A percentile compares a stretch with the other conserved stretches of the same genome.
Evolutionary conservation across 1,140 invertebrate genomes (phyloP).

Genomic region (Scaptomyza montana): DNA sequence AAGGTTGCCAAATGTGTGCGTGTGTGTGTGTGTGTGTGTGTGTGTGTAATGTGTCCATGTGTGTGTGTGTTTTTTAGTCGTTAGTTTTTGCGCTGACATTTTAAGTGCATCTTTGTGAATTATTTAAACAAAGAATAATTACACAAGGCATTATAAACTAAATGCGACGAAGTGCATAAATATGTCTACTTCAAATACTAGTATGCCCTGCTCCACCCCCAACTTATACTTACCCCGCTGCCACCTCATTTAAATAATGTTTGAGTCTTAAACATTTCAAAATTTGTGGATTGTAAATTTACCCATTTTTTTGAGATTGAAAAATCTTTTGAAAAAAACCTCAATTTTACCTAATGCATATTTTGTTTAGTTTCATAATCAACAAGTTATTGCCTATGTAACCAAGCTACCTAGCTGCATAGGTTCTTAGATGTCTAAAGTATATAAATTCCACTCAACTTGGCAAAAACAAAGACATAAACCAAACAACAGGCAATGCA

Average conservation of each 20-base stretch:
- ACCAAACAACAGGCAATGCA: slow-evolving; percentile 69
- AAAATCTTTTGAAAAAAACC: too few species aligned
- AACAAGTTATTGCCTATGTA: slow-evolving; percentile 35
- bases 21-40: slow-evolving; percentile 20
- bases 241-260: not conserved
- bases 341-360: too few species aligned
- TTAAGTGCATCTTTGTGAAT: slow-evolving; percentile 79
- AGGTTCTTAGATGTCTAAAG: not conserved
- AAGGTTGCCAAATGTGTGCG: slow-evolving; percentile 56
- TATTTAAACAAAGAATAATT: slow-evolving; percentile 82
- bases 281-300: too few species aligned
- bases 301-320: too few species aligned
- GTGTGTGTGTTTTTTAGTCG: slow-evolving; percentile 39
- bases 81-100: slow-evolving; percentile 77
- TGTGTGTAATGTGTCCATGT: slow-evolving; percentile 7
- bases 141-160: slow-evolving; percentile 69
- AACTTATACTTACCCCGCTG: too few species aligned
- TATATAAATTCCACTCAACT: slow-evolving; percentile 54
- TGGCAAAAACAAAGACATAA: slow-evolving; percentile 75
- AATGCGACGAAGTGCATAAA: slow-evolving; percentile 71
- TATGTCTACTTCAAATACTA: slow-evolving; percentile 38
- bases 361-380: slow-evolving; percentile 11
- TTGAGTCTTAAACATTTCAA: not conserved
- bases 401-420: slow-evolving; percentile 2
- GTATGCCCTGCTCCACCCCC: not conserved